Conservation (phyloP, 2,888 invertebrate species). For the Pilophorus perplexus region DNA sequence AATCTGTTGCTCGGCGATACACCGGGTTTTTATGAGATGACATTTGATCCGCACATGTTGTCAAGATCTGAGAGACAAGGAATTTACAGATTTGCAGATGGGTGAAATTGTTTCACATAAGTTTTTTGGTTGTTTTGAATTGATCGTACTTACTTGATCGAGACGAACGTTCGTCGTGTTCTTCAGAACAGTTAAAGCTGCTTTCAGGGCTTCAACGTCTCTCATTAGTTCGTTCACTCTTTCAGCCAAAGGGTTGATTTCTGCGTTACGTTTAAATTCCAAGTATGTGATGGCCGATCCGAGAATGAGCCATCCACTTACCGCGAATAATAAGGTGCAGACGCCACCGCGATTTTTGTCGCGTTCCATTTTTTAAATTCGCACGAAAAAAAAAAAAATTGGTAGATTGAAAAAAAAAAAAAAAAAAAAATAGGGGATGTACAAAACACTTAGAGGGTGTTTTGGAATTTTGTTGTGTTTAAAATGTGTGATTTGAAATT, state of each 20-base stretch:
- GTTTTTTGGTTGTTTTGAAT: no score
- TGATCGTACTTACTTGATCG: slow-evolving; percentile 19
- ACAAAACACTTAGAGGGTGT: neutral
- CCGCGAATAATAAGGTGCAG: slow-evolving; percentile 20
- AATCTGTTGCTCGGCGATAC: neutral
- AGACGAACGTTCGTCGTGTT: slow-evolving; percentile 18
- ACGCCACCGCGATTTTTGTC: slow-evolving; percentile 23
- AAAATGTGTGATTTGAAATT: neutral
- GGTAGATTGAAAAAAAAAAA: neutral
- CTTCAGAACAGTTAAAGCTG: slow-evolving; percentile 16
- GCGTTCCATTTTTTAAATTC: slow-evolving; percentile 17
- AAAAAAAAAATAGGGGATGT: neutral
- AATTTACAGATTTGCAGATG: neutral
- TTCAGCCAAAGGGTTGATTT: slow-evolving; percentile 28
- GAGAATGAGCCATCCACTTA: slow-evolving; percentile 21
- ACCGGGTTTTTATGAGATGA: neutral
- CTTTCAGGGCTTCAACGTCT: slow-evolving; percentile 29
- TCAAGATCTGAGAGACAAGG: neutral
- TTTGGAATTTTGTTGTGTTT: neutral
- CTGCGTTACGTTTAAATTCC: slow-evolving; percentile 31
- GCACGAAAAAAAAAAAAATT: neutral
- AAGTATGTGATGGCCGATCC: slow-evolving; percentile 33
- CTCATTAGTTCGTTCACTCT: slow-evolving; percentile 23
- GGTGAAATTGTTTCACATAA: no score
- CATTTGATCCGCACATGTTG: neutral